Base-by-base conservation (phyloP, 2,888 invertebrate species). In the Dexiosoma caninum region DNA sequence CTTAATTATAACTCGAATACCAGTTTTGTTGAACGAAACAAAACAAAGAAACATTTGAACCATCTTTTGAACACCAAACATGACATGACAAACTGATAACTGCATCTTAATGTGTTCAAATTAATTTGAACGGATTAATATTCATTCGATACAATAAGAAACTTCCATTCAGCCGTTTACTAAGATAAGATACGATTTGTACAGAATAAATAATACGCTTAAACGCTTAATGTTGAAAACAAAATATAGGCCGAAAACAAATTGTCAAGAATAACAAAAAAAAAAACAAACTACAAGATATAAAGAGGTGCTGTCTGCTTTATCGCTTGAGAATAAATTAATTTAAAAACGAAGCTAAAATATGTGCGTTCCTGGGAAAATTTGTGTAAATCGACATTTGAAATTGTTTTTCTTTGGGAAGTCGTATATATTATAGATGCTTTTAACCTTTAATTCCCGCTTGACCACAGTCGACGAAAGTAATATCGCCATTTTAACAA, bases 61-160 rank as follows among this genome's bases (percentile, higher is more conserved):
- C 37, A 35, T 46, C 37, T 66, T 46, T 57, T 70, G 62, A 64
- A 69, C 76, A 69, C 55, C 77, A 77, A 77, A 77, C n/a, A 81
- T 71, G 55, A 72, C 72, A 81, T 72, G 81, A 77, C 81, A 79
- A 83, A 79, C 81, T 82, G 83, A 79, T 83, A 83, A 83, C 83
- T 83, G 83, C 81, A 79, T 70, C 81, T 83, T 83, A 83, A 83
- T 80, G 82, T 80, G 81, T 76, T 84, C 82, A 83, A 83, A 84
- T 84, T 84, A 83, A 84, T 84, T 83, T 84, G 81, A 82, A 83
- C 83, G 81, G 80, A 82, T 84, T 84, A 83, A 83, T 82, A 82
- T 81, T 77, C 78, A 60, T 70, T 72, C 60, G 71, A 83, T 78
- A 75, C 75, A 81, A 66, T 60, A 59, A 37, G 49, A 51, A 40